Evolutionary conservation across 2,888 invertebrate species (phyloP), one percentile per base, ranked within the genome.

Genomic region (Venustoraphidia nigricollis): DNA sequence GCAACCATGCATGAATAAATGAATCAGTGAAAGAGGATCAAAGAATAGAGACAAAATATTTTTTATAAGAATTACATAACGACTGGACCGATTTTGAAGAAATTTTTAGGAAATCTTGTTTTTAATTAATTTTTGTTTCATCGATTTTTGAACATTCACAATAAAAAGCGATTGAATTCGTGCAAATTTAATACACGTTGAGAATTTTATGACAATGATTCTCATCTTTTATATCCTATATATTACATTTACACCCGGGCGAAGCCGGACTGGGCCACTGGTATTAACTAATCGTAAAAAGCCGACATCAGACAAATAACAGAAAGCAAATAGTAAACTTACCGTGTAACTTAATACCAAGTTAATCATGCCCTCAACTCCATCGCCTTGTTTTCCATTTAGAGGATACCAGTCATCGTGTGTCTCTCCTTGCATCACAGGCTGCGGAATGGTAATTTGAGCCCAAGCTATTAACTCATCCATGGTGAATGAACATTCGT

Each of bases 381-480:
- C 89, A 54, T 95, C 94, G 1, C 96, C 96, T 67, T 93, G 93
- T 64, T 92, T 92, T 14, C 97, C 96, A 63, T 81, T 90, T 51
- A 97, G 70, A 4, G 84, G 82, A 66, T 86, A 94, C 94, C 95
- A 96, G 62, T 95, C 93, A 66, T 97, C 96, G 56, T 86, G 82
- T 0, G 92, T 92, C 63, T 93, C 88, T 10, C 92, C 92, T 60
- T 81, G 71, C 54, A 92, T 72, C 10, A 94, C 89, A 48, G 81
- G 77, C 45, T 78, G 77, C 1, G 96, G 93, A 57, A 97, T 89
- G 48, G 79, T 78, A 60, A 94, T 81, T 64, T 91, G 87, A 0
- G 89, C 79, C 92, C 93, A 96, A 1, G 95, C 97, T 56, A 97
- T 83, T 51, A 93, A 71, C 67, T 96, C 95, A 66, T 97, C 96